These are phyloP conservation scores for Malurus alboscapulatus DNA, from an alignment of 2,113 vertebrate species.

Conservation along the genomic window DNA sequence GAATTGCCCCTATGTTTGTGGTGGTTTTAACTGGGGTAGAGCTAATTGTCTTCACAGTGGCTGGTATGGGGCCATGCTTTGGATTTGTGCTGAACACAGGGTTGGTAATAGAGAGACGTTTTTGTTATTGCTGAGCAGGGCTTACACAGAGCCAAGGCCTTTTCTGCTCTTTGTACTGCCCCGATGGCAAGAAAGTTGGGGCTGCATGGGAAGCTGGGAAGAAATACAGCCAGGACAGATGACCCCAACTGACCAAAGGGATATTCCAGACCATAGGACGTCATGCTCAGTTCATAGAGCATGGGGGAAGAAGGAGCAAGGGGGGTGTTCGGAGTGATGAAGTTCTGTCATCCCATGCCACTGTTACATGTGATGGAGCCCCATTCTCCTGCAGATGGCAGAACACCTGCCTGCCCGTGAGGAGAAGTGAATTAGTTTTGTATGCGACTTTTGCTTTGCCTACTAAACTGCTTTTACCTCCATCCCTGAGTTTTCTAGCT, in stretches of 20 bases:
- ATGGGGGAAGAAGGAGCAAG: background rate
- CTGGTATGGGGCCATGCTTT: background rate
- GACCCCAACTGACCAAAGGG: background rate
- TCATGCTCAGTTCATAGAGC: background rate
- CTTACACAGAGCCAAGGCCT: background rate
- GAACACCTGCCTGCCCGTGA: background rate
- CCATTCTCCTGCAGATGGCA: background rate
- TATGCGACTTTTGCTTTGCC: background rate
- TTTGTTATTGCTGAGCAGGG: background rate
- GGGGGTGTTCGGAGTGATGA: background rate
- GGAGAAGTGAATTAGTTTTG: too few relatives aligned
- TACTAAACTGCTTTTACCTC: background rate
- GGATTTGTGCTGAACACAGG: background rate
- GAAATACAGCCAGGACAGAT: background rate
- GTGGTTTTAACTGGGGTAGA: background rate
- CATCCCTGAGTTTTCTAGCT: background rate
- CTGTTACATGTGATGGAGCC: background rate
- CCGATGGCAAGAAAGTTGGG: background rate
- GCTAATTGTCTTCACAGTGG: background rate
- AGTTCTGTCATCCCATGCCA: background rate
- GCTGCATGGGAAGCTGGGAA: fast-evolving
- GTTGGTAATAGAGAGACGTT: background rate
- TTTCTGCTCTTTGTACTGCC: background rate
- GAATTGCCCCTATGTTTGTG: background rate
- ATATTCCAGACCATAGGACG: background rate